phyloP scores from a whole-genome alignment of 2,113 vertebrate species.

The Hippopotamus amphibius region DNA sequence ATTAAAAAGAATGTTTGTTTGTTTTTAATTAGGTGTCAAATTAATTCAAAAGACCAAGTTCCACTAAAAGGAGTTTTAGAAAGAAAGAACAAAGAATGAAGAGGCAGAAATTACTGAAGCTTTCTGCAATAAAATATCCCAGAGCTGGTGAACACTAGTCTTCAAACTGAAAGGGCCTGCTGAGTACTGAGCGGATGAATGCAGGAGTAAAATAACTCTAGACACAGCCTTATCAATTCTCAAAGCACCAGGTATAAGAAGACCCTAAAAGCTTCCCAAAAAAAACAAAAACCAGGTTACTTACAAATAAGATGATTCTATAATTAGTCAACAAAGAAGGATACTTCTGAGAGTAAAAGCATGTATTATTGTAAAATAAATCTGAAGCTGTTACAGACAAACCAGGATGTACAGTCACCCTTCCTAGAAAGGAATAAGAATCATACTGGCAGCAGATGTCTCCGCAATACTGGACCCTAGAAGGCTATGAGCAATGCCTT shows the following conservation, averaged over 20 bases:
- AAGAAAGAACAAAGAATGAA: not conserved
- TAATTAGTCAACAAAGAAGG: not conserved
- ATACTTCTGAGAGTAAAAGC: not conserved
- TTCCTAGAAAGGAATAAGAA: not conserved
- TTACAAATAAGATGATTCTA: not conserved
- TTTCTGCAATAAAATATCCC: not conserved
- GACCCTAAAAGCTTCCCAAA: not conserved
- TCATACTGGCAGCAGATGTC: not conserved
- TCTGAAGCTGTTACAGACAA: not conserved
- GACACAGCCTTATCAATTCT: not conserved
- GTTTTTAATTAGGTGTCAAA: not conserved
- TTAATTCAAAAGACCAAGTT: slow-evolving; percentile 5
- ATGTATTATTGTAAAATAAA: not conserved
- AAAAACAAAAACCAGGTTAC: not conserved
- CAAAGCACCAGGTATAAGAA: not conserved
- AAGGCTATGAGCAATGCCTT: not conserved
- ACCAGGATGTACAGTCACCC: not conserved
- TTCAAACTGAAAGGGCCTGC: not conserved
- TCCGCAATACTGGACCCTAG: not conserved
- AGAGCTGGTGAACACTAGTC: not conserved
- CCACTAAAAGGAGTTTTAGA: not conserved
- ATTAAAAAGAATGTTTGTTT: not conserved
- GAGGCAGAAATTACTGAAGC: not conserved
- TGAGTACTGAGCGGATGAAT: not conserved
- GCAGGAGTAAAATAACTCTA: not conserved